phyloP scores from a whole-genome alignment of 23 tunicate genomes.

The Phallusia fumigata region DNA sequence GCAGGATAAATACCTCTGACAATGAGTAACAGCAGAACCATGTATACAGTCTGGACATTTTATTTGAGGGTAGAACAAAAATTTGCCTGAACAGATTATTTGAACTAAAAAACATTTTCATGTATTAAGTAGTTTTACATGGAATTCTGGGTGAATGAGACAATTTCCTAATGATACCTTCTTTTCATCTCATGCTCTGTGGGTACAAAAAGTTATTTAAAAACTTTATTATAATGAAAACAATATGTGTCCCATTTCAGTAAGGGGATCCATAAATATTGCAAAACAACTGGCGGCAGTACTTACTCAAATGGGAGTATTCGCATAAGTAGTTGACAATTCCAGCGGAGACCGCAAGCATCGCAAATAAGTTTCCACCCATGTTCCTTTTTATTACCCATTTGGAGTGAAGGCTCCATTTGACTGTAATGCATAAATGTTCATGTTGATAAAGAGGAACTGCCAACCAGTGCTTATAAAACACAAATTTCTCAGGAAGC shows the following conservation, averaged over 20 bases:
- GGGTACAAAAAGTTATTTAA: not conserved
- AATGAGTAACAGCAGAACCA: no score
- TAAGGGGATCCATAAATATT: not conserved
- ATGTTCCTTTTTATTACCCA: conserved; percentile 31
- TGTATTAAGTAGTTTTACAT: not conserved
- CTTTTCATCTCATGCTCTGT: conserved; percentile 9
- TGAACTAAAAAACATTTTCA: not conserved
- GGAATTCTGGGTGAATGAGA: not conserved
- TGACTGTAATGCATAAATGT: not conserved
- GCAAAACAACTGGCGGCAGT: no score
- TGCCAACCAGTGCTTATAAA: no score
- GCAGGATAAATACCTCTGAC: no score
- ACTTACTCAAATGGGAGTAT: conserved; percentile 38
- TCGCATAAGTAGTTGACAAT: conserved; percentile 21
- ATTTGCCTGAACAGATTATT: not conserved
- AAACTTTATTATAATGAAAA: no score
- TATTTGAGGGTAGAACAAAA: no score
- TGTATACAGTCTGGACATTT: no score
- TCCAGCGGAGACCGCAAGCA: conserved; percentile 9
- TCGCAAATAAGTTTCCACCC: conserved; percentile 42
- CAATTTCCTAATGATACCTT: conserved; percentile 18
- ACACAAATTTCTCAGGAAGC: no score
- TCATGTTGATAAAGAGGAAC: no score
- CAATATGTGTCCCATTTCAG: no score
- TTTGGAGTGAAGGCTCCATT: conserved; percentile 1